phyloP scores from a whole-genome alignment of 2,888 invertebrate genomes.

The Clepsis dumicolana region DNA sequence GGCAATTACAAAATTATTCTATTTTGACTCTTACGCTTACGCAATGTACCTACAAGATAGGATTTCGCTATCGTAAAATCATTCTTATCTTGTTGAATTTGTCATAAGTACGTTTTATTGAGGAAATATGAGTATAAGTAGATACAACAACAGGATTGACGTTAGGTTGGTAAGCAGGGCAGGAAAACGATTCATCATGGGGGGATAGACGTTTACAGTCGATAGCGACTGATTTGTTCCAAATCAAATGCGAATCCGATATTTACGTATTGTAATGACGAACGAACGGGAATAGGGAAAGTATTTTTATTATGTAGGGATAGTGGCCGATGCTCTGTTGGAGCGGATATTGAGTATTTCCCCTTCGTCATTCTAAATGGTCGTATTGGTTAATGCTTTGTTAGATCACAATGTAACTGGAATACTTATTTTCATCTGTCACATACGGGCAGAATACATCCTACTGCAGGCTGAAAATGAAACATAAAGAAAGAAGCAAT shows the following conservation, averaged over 20 bases:
- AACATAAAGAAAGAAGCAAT: background rate
- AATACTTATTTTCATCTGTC: background rate
- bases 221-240: constrained; percentile 72
- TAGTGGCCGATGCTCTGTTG: constrained; percentile 8
- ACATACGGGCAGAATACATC: background rate
- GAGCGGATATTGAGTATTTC: constrained; percentile 36
- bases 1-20: too few relatives aligned
- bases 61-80: too few relatives aligned
- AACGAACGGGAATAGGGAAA: constrained; percentile 43
- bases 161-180: constrained; percentile 67
- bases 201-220: constrained; percentile 68
- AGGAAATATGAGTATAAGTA: constrained; percentile 8
- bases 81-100: background rate
- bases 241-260: constrained; percentile 71
- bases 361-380: constrained; percentile 30
- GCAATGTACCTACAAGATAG: background rate
- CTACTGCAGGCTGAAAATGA: background rate
- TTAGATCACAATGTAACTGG: background rate
- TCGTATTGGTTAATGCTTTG: background rate
- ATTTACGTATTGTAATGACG: constrained; percentile 64
- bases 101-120: background rate
- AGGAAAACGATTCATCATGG: constrained; percentile 69
- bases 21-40: background rate
- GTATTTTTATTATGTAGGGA: constrained; percentile 18
- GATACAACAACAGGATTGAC: constrained; percentile 29